These are phyloP conservation scores for Cotesia congregata DNA, from an alignment of 2,888 invertebrate genomes.

Conservation along the genomic window DNA sequence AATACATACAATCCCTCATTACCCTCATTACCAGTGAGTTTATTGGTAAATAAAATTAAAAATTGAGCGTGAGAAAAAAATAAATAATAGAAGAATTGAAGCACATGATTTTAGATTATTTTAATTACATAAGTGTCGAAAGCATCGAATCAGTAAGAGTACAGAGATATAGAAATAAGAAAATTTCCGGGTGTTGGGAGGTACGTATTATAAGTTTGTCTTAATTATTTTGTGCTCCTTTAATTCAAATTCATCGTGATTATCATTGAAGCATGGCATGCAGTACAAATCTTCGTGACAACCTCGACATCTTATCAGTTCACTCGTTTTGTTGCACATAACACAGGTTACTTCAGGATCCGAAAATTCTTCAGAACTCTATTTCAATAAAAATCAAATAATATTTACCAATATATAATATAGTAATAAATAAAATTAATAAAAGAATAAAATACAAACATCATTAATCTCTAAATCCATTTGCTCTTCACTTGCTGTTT, in stretches of 20 bases:
- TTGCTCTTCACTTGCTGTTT: slow-evolving; percentile 55
- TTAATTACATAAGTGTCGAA: too few relatives aligned
- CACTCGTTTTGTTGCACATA: slow-evolving; percentile 85
- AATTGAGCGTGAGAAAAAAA: too few relatives aligned
- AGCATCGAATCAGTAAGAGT: too few relatives aligned
- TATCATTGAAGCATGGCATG: slow-evolving; percentile 79
- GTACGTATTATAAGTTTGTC: slow-evolving; percentile 25
- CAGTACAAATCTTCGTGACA: slow-evolving; percentile 89
- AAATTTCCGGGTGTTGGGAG: neutral
- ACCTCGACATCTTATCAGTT: slow-evolving; percentile 80
- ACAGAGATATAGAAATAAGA: too few relatives aligned
- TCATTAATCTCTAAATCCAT: slow-evolving; percentile 57
- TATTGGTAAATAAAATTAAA: too few relatives aligned
- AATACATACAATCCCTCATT: too few relatives aligned
- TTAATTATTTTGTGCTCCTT: slow-evolving; percentile 55
- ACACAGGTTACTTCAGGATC: slow-evolving; percentile 82
- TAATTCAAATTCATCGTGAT: slow-evolving; percentile 76
- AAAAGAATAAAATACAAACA: slow-evolving; percentile 11
- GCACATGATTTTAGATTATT: too few relatives aligned
- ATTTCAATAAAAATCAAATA: slow-evolving; percentile 1
- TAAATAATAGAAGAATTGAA: too few relatives aligned
- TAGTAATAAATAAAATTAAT: slow-evolving; percentile 12
- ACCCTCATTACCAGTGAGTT: too few relatives aligned
- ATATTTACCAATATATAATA: neutral
- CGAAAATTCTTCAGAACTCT: slow-evolving; percentile 32